Evolutionary conservation across 2,113 vertebrate species (phyloP).

Genomic region (Tyrannus savana): DNA sequence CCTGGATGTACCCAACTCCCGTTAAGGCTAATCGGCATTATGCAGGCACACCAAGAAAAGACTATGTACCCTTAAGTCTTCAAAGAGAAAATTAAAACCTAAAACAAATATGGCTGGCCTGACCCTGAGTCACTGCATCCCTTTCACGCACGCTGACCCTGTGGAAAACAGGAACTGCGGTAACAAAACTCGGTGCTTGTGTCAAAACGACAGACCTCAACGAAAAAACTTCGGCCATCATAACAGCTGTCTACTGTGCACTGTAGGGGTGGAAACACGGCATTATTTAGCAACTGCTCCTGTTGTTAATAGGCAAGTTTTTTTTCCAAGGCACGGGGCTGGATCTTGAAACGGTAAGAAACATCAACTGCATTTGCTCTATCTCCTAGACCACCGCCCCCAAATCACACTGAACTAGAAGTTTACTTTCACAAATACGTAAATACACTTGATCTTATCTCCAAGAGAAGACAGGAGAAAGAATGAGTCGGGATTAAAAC

Average conservation of each 20-base stretch:
- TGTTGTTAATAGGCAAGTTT: neutral
- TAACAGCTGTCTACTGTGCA: neutral
- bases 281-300: conserved; percentile 28
- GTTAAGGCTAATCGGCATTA: conserved; percentile 69
- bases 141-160: conserved; percentile 50
- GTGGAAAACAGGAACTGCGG: conserved; percentile 56
- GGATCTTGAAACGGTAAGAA: neutral
- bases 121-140: conserved; percentile 66
- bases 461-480: neutral
- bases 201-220: conserved; percentile 48
- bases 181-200: conserved; percentile 46
- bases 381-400: neutral
- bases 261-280: conserved; percentile 24
- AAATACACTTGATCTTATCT: neutral
- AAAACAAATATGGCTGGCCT: conserved; percentile 71
- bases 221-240: conserved; percentile 9
- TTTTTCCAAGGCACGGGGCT: neutral
- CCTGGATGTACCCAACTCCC: conserved; percentile 61
- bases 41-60: conserved; percentile 56
- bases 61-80: conserved; percentile 63
- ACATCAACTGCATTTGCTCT: neutral
- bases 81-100: conserved; percentile 72
- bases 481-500: neutral
- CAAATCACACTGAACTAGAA: neutral
- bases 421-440: neutral